Evolutionary conservation across 2,888 invertebrate species (phyloP).

Genomic region (Athalia rosae): DNA sequence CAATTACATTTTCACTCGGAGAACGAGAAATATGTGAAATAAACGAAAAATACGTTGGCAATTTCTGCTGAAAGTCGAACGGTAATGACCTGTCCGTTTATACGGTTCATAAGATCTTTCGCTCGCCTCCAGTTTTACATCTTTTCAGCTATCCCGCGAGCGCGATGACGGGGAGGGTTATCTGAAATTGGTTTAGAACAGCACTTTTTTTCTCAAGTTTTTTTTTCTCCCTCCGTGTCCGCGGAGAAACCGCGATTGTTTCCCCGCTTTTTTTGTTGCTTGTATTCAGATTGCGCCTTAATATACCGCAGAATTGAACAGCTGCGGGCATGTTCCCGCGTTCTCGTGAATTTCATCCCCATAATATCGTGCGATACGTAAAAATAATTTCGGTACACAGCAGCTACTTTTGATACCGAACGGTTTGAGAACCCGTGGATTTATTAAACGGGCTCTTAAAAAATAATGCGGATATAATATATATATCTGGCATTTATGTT

Average conservation of each 20-base stretch:
- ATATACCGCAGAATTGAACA: too few relatives aligned
- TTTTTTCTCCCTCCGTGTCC: neutral
- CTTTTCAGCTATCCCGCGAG: neutral
- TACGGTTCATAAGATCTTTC: neutral
- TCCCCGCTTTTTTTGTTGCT: too few relatives aligned
- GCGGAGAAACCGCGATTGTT: neutral
- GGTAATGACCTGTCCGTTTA: neutral
- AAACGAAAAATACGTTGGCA: neutral
- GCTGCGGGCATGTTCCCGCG: too few relatives aligned
- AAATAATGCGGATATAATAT: neutral
- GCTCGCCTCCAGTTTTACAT: neutral
- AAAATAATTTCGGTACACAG: too few relatives aligned
- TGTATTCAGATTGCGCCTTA: too few relatives aligned
- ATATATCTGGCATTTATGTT: neutral
- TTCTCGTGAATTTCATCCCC: too few relatives aligned
- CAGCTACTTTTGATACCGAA: too few relatives aligned
- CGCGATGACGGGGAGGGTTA: too few relatives aligned
- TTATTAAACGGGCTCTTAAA: too few relatives aligned
- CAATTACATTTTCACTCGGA: neutral
- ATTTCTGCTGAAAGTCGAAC: neutral
- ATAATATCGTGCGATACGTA: too few relatives aligned
- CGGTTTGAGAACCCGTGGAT: too few relatives aligned
- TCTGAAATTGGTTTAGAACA: constrained; percentile 14
- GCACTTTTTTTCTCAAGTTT: neutral
- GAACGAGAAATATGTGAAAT: too few relatives aligned